These are phyloP conservation scores for Plemyria rubiginata DNA, from an alignment of 2,888 invertebrate genomes.

Conservation along the genomic window DNA sequence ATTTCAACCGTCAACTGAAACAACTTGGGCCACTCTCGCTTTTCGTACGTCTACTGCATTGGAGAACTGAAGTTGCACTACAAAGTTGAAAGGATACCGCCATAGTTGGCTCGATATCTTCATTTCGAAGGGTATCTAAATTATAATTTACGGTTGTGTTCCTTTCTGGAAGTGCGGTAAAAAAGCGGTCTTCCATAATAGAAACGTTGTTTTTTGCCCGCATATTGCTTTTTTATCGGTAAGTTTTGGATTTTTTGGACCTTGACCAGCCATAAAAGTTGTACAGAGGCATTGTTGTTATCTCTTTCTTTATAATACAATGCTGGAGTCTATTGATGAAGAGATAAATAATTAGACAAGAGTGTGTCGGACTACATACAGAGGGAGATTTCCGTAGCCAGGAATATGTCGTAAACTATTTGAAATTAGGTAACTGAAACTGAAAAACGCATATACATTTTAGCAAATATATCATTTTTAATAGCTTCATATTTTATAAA, in stretches of 20 bases:
- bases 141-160: slow-evolving; percentile 82
- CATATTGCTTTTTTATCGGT: slow-evolving; percentile 69
- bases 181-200: slow-evolving; percentile 78
- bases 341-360: slow-evolving; percentile 19
- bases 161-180: slow-evolving; percentile 64
- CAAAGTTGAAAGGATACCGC: slow-evolving; percentile 73
- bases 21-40: slow-evolving; percentile 10
- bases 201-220: slow-evolving; percentile 78
- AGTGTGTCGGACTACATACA: not conserved
- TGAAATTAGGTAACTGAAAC: no score
- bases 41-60: slow-evolving; percentile 61
- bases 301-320: slow-evolving; percentile 63
- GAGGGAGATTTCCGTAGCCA: not conserved
- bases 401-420: no score
- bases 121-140: slow-evolving; percentile 78
- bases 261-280: slow-evolving; percentile 52
- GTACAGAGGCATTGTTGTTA: slow-evolving; percentile 49
- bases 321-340: slow-evolving; percentile 8
- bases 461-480: not conserved
- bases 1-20: slow-evolving; percentile 30
- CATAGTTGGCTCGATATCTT: slow-evolving; percentile 76
- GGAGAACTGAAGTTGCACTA: slow-evolving; percentile 67
- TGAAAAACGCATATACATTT: no score
- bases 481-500: no score
- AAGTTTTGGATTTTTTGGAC: slow-evolving; percentile 64